These are phyloP conservation scores for Yponomeuta sedellus DNA, from an alignment of 2,888 invertebrate genomes.

Conservation along the genomic window DNA sequence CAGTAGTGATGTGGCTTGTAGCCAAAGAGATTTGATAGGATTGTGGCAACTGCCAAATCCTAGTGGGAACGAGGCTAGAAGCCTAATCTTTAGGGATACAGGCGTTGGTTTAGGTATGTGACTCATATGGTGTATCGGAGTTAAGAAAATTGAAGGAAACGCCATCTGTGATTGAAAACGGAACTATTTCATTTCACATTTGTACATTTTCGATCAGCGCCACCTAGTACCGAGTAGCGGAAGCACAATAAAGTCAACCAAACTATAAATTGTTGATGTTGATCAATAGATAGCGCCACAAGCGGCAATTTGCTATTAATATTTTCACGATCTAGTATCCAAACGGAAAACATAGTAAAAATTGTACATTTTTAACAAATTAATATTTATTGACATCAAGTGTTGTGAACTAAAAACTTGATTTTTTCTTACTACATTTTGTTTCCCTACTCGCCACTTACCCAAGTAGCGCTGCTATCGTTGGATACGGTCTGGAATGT, in stretches of 20 bases:
- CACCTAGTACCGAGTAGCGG: constrained; percentile 30
- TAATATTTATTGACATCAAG: too few species aligned
- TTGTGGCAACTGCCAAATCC: too few species aligned
- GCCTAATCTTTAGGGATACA: too few species aligned
- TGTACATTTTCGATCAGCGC: constrained; percentile 12
- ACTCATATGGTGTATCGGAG: not conserved
- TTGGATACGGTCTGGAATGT: constrained; percentile 79
- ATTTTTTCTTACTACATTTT: not conserved
- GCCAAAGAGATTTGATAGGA: too few species aligned
- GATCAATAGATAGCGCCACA: constrained; percentile 24
- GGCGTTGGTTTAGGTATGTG: too few species aligned
- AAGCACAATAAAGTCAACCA: constrained; percentile 20
- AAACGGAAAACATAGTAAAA: not conserved
- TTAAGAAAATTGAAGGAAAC: not conserved
- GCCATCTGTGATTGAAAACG: constrained; percentile 26
- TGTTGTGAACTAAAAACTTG: not conserved
- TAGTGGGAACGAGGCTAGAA: too few species aligned
- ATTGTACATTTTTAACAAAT: not conserved
- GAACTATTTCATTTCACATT: constrained; percentile 15
- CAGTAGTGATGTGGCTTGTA: too few species aligned
- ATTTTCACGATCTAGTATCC: not conserved
- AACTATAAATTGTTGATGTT: not conserved
- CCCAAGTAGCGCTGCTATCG: constrained; percentile 81
- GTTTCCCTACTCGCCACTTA: constrained; percentile 53
- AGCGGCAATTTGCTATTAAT: constrained; percentile 4